These are phyloP conservation scores for Adelognathus sp. DNA, from an alignment of 2,888 invertebrate genomes.

Conservation along the genomic window DNA sequence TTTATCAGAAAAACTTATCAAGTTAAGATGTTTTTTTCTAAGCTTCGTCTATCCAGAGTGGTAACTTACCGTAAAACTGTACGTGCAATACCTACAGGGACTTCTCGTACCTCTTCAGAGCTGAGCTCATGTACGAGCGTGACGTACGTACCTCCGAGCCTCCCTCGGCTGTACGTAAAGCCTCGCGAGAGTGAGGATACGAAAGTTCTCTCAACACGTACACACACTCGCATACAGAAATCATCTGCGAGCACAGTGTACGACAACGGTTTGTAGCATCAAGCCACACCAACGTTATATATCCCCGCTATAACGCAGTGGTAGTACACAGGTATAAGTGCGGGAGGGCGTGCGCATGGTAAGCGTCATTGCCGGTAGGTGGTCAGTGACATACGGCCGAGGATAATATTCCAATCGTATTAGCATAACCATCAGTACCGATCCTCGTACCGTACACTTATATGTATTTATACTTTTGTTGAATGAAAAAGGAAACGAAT, in stretches of 20 bases:
- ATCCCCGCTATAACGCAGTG: constrained; percentile 1
- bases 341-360: constrained; percentile 65
- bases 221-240: not conserved
- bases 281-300: constrained; percentile 6
- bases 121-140: constrained; percentile 15
- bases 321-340: not conserved
- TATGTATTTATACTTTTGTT: constrained; percentile 59
- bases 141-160: constrained; percentile 33
- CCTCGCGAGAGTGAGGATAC: not conserved
- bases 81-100: too few relatives aligned
- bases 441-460: constrained; percentile 3
- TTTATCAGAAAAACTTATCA: too few relatives aligned
- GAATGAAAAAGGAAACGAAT: constrained; percentile 70
- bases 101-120: not conserved
- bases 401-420: constrained; percentile 73
- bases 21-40: not conserved
- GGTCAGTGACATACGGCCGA: constrained; percentile 76
- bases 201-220: constrained; percentile 20
- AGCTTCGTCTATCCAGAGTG: not conserved
- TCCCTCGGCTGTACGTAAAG: constrained; percentile 19
- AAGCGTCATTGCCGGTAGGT: constrained; percentile 71
- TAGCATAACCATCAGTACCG: constrained; percentile 73
- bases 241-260: not conserved
- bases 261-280: constrained; percentile 33
- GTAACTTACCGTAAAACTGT: not conserved